A percentile compares a stretch with the other conserved stretches of the same genome.
Evolutionary conservation across 2,888 invertebrate genomes (phyloP).

Genomic region (Clivina fossor): DNA sequence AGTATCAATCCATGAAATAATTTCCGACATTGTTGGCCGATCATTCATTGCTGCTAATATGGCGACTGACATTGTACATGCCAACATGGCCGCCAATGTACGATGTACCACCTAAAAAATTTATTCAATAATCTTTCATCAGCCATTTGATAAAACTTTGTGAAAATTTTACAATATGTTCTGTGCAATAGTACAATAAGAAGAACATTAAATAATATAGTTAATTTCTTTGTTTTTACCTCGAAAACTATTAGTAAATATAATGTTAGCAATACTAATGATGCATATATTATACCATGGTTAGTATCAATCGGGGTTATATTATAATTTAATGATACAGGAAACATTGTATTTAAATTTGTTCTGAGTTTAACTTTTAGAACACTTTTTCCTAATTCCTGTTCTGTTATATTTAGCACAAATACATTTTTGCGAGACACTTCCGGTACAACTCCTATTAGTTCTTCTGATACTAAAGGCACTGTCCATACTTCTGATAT

Average conservation of each 20-base stretch:
- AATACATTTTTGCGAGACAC: constrained; percentile 53
- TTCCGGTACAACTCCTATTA: constrained; percentile 62
- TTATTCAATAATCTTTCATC: too few species aligned
- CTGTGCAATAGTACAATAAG: too few species aligned
- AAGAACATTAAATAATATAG: too few species aligned
- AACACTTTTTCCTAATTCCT: constrained; percentile 40
- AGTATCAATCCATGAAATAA: constrained; percentile 85
- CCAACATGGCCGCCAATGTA: constrained; percentile 81
- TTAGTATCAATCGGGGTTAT: constrained; percentile 65
- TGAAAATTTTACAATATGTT: too few species aligned
- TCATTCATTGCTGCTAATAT: constrained; percentile 73
- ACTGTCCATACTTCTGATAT: constrained; percentile 62
- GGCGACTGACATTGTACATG: constrained; percentile 76
- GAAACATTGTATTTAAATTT: constrained; percentile 55
- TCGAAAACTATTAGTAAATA: constrained; percentile 86
- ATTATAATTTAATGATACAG: constrained; percentile 63
- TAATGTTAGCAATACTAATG: constrained; percentile 67
- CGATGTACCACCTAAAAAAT: constrained; percentile 74
- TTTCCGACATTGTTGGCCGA: constrained; percentile 75
- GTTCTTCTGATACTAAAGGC: constrained; percentile 59
- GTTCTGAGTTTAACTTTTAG: constrained; percentile 53
- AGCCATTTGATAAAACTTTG: too few species aligned
- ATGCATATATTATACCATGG: constrained; percentile 73
- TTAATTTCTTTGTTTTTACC: constrained; percentile 60
- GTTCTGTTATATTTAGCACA: constrained; percentile 48